These are phyloP conservation scores for Xanthorhoe spadicearia DNA, from an alignment of 2,888 invertebrate species.

Conservation along the genomic window DNA sequence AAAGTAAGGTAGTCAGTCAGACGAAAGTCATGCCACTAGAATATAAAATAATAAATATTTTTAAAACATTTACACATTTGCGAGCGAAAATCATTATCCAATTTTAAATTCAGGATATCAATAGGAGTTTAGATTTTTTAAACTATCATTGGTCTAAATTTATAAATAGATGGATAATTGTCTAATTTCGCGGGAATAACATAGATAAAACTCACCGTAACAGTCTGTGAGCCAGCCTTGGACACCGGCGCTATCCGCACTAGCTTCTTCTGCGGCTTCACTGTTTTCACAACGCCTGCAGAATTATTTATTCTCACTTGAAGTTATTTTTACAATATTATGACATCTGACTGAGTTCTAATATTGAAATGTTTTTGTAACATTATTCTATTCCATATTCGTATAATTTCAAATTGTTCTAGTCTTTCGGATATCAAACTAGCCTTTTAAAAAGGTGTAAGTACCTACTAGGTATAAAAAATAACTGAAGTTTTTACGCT, in stretches of 20 bases:
- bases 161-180: background rate
- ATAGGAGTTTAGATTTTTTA: no score
- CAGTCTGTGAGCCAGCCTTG: conserved; percentile 47
- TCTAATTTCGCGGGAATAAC: background rate
- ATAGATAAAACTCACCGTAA: conserved; percentile 55
- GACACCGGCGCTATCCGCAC: conserved; percentile 71
- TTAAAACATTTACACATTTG: no score
- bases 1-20: no score
- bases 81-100: no score
- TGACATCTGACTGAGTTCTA: conserved; percentile 40
- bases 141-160: no score
- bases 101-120: no score
- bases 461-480: background rate
- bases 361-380: conserved; percentile 33
- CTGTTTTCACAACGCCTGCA: conserved; percentile 49
- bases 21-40: no score
- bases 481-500: background rate
- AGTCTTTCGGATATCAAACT: conserved; percentile 3
- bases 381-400: conserved; percentile 37
- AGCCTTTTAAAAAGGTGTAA: conserved; percentile 18
- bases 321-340: conserved; percentile 19
- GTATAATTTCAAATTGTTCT: conserved; percentile 28
- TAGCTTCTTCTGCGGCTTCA: conserved; percentile 67
- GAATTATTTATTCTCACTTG: conserved; percentile 32
- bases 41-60: no score